Base-by-base conservation (phyloP, 2,113 vertebrate genomes). In the Prunella fulvescens region DNA sequence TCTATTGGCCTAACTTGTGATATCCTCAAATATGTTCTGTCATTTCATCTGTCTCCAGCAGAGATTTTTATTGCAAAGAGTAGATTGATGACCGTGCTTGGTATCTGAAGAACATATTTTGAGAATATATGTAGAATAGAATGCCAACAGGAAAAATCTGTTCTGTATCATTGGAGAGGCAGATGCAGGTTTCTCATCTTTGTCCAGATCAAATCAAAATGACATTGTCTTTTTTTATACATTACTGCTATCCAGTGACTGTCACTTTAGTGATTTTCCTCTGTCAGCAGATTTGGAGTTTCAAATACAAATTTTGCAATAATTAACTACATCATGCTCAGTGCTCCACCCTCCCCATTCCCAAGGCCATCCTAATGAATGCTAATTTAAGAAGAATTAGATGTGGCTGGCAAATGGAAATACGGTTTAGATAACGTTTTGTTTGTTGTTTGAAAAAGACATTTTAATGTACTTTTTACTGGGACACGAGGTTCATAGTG, bases 121-220 rank as follows among this genome's bases (percentile, higher is more conserved):
- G 67, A 86, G 90, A 94, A 88, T 96, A 89, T 92, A 93, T 86
- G 92, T 90, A 94, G 86, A 96, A 42, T 44, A 86, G 76, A 93
- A 92, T 80, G 86, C 81, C 94, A 96, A 69, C n/a, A 92, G 93
- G 88, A 95, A 90, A 81, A 91, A 95, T 88, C 92, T 96, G 87
- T 90, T 95, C 65, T 88, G 47, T 96, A 90, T 95, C 86, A 58
- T n/a, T 81, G 76, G 40, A 92, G 93, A 90, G 76, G 76, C 83
- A 95, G 88, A 86, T 81, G 67, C 47, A 90, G 76, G 69, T 88
- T 95, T 93, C 96, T 88, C 54, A 39, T 84, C 85, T 95, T 90
- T 64, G 53, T 81, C 86, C 86, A 78, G 83, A 93, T 80, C 81
- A 93, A 97, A 96, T 97, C 81, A 95, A 96, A 96, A 71, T 86